Percentiles rank a stretch among this genome's conserved stretches.
Evolutionary conservation across 2,888 invertebrate genomes (phyloP).

Genomic region (Lysandra bellargus): DNA sequence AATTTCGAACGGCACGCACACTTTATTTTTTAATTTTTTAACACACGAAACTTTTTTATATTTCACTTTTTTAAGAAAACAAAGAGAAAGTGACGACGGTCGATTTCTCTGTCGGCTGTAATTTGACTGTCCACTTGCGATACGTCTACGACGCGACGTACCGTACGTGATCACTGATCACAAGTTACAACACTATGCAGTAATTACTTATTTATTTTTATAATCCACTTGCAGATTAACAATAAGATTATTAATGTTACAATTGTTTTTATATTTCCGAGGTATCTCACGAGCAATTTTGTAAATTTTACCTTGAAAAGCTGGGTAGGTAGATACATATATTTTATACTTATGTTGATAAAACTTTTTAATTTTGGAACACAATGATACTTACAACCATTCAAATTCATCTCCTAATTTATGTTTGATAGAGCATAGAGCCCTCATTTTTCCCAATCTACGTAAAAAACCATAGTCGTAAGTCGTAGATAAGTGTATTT

Average conservation of each 20-base stretch:
- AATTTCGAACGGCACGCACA: not conserved
- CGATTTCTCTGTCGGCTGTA: conserved; percentile 66
- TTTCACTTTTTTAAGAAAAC: conserved; percentile 35
- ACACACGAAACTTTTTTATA: conserved; percentile 6
- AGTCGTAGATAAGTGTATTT: too few species aligned
- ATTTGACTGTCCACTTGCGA: conserved; percentile 55
- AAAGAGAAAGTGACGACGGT: conserved; percentile 64
- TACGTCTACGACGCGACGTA: conserved; percentile 51
- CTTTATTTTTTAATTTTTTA: not conserved
- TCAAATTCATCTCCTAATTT: too few species aligned
- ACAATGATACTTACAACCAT: too few species aligned
- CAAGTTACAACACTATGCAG: conserved; percentile 53
- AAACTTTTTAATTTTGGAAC: too few species aligned
- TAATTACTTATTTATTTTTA: conserved; percentile 37
- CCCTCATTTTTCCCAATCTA: too few species aligned
- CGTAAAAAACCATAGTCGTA: too few species aligned
- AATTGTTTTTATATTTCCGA: not conserved
- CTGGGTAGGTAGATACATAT: too few species aligned
- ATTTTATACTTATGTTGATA: too few species aligned
- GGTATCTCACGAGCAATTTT: not conserved
- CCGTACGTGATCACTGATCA: conserved; percentile 44
- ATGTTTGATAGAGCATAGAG: too few species aligned
- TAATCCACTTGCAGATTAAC: conserved; percentile 32
- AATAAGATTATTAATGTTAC: not conserved
- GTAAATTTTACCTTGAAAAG: not conserved